Base-by-base conservation (phyloP, 1,140 invertebrate species). In the Caenorhabditis latens region DNA sequence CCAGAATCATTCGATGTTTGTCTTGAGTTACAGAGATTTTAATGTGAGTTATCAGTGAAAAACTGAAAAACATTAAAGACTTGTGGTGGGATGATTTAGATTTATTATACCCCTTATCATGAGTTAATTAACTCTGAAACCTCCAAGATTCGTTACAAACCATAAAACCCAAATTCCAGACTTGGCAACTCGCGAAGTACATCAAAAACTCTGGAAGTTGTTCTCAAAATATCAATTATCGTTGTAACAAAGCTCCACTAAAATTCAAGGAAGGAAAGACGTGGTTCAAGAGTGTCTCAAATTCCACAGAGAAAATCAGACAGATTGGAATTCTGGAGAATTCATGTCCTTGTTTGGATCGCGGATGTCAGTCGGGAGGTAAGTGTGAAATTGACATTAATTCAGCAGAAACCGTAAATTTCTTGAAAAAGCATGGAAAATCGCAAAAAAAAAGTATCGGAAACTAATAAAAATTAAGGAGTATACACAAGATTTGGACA, bases 11-110 rank as follows among this genome's bases (percentile, higher is more conserved):
- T 71, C 65, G 4, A 19, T 86, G 46, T 86, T 86, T 58, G 55
- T 86, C 19, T 21, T 86, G 5, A 79, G 65, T 43, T 86, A 86
- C 75, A 83, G 71, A 83, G 86, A 86, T 21, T 86, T 86, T 14
- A 58, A 53, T 40, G 46, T 71, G 21, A 46, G 55, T 21, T 14
- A 53, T 19, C 32, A 32, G 32, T 32, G 32, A 32, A 32, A 32
- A 32, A 32, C 32, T 32, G 32, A 2, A 32, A 32, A n/a, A n/a
- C n/a, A n/a, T n/a, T n/a, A n/a, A n/a, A n/a, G n/a, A n/a, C n/a
- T n/a, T n/a, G n/a, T n/a, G n/a, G n/a, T n/a, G n/a, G n/a, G n/a
- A n/a, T n/a, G n/a, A n/a, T n/a, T n/a, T n/a, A n/a, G n/a, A n/a
- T n/a, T n/a, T n/a, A n/a, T n/a, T n/a, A n/a, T n/a, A n/a, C n/a